Conservation (phyloP, 1,140 invertebrate genomes). For the Anoplophora glabripennis region DNA sequence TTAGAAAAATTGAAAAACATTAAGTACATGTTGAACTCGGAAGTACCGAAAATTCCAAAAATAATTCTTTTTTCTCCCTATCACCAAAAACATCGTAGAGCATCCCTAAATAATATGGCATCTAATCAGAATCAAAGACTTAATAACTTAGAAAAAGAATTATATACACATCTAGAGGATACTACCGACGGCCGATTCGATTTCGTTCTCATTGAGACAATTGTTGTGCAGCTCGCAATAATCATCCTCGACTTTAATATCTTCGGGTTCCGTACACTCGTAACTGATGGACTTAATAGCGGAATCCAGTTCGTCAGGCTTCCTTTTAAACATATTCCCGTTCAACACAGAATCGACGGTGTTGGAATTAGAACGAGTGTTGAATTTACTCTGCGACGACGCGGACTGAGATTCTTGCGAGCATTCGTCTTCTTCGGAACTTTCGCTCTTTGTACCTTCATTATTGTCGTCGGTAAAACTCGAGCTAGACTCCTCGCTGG, state of each 20-base stretch:
- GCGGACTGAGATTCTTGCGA: constrained; percentile 8
- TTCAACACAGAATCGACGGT: constrained; percentile 4
- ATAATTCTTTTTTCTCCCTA: background rate
- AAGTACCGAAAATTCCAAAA: too few species aligned
- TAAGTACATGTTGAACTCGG: too few species aligned
- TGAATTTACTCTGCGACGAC: constrained; percentile 12
- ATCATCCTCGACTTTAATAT: constrained; percentile 29
- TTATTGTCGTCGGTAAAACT: constrained; percentile 8
- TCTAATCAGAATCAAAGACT: constrained; percentile 5
- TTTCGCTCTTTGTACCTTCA: too few species aligned
- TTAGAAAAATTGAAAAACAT: too few species aligned
- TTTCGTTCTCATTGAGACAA: constrained; percentile 40
- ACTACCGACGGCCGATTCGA: constrained; percentile 45
- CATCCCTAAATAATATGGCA: constrained; percentile 1
- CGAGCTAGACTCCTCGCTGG: constrained; percentile 10
- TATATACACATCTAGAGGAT: constrained; percentile 35
- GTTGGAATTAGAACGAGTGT: constrained; percentile 3
- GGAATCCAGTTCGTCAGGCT: constrained; percentile 39
- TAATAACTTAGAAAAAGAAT: background rate
- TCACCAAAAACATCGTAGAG: background rate
- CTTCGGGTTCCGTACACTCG: constrained; percentile 23
- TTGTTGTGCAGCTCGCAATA: constrained; percentile 36
- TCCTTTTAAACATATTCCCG: constrained; percentile 18
- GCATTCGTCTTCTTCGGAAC: constrained; percentile 6
- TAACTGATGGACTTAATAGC: constrained; percentile 42